phyloP scores from a whole-genome alignment of 2,113 vertebrate species.

The Loxodonta africana region DNA sequence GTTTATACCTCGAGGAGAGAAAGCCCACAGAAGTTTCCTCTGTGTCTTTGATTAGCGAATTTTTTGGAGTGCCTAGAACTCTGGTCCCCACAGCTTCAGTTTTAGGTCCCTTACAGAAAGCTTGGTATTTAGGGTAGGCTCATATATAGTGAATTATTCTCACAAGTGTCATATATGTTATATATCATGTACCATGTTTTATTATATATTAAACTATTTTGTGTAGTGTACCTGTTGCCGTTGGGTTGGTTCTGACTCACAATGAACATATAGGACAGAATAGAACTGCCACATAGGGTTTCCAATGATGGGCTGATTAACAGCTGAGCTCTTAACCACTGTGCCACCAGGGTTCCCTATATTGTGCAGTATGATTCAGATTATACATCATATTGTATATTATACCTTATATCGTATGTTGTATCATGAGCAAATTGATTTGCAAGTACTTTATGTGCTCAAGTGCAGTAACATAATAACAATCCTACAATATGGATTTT shows the following conservation, averaged over 20 bases:
- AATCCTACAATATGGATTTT: not conserved
- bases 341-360: too few relatives aligned
- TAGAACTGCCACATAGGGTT: too few relatives aligned
- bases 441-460: not conserved
- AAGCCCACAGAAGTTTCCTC: too few relatives aligned
- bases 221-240: too few relatives aligned
- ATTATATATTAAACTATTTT: too few relatives aligned
- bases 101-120: not conserved
- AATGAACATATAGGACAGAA: too few relatives aligned
- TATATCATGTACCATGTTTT: too few relatives aligned
- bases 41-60: not conserved
- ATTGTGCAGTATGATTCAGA: fast-evolving
- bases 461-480: not conserved
- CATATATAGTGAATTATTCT: not conserved
- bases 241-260: too few relatives aligned
- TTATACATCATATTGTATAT: fast-evolving
- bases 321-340: too few relatives aligned
- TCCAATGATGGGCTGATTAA: too few relatives aligned
- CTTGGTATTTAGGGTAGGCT: not conserved
- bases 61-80: not conserved
- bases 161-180: too few relatives aligned
- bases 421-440: not conserved
- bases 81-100: not conserved
- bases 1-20: fast-evolving
- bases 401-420: not conserved